Evolutionary conservation across 2,797 vertebrate species (phyloP), one percentile per base, ranked within the genome.

Genomic region (Crenuchus spilurus): DNA sequence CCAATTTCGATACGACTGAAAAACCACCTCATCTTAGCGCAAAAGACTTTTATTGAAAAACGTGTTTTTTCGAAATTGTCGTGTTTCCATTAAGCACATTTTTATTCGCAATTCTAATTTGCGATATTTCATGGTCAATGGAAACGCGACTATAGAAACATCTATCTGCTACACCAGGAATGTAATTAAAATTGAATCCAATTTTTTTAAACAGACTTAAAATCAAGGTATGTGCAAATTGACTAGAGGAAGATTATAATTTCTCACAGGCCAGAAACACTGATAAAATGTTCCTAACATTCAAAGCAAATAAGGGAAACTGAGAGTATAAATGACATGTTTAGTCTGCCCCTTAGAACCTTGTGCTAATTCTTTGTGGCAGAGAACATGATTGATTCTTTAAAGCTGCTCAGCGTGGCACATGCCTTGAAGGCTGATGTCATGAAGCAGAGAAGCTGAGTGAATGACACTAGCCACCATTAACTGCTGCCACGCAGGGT

Each of bases 381-480:
- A 79, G 74, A 87, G 60, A 78, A 80, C 80, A 78, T 87, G 86
- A 89, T 81, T 77, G 83, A 86, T 90, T 85, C 76, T 74, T 72
- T 71, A 61, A 83, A 83, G 49, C 75, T 79, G 82, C 41, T 51
- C 10, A 9, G 49, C 74, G 42, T 87, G 86, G 83, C 87, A 88
- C 71, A 51, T 70, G 77, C 52, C 77, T 78, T 79, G 37, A 73
- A 61, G 49, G 39, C 73, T 91, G 88, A 91, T 89, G 88, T 91
- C 89, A 91, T 86, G 70, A 79, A 81, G 69, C 78, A 78, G 79
- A 83, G 83, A 80, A 75, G 35, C n/a, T 77, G 37, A 66, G 75
- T 68, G 78, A 87, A 80, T 86, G 88, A 90, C 86, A 89, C 79
- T 26, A 44, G 26, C 1, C 75, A 87, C 71, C 83, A 88, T 90